These are phyloP conservation scores for Pantherophis guttatus DNA, from an alignment of 2,113 vertebrate genomes.

Conservation along the genomic window DNA sequence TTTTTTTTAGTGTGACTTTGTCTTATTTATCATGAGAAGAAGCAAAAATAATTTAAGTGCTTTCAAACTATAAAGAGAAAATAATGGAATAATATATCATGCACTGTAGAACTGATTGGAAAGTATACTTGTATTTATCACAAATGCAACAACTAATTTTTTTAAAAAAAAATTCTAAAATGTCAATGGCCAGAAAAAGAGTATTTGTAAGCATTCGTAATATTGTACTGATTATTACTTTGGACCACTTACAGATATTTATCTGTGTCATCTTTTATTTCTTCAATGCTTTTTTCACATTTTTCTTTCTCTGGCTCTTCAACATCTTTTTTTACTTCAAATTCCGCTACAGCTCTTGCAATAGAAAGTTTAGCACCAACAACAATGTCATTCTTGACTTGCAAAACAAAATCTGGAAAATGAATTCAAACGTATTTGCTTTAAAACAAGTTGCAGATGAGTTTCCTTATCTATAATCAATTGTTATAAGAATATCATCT, in stretches of 20 bases:
- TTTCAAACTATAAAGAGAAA: background rate
- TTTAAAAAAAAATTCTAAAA: background rate
- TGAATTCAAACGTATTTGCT: background rate
- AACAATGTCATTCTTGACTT: slow-evolving; percentile 40
- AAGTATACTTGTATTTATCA: background rate
- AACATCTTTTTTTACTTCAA: slow-evolving; percentile 35
- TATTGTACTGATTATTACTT: background rate
- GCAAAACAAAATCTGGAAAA: slow-evolving; percentile 47
- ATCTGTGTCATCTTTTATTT: slow-evolving; percentile 10
- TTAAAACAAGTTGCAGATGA: background rate
- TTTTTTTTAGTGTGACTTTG: background rate
- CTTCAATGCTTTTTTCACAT: slow-evolving; percentile 20
- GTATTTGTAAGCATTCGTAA: background rate
- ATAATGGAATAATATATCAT: background rate
- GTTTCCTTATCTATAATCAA: background rate
- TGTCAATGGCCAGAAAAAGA: background rate
- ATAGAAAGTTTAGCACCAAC: slow-evolving; percentile 47
- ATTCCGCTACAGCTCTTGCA: slow-evolving; percentile 13
- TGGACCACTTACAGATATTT: slow-evolving; percentile 54
- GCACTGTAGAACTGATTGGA: background rate
- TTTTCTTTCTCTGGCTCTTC: slow-evolving; percentile 33
- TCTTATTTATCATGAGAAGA: background rate
- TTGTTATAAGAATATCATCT: background rate
- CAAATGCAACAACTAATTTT: background rate
- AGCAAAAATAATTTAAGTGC: background rate